phyloP scores from a whole-genome alignment of 2,113 vertebrate genomes.

The Apeltes quadracus region DNA sequence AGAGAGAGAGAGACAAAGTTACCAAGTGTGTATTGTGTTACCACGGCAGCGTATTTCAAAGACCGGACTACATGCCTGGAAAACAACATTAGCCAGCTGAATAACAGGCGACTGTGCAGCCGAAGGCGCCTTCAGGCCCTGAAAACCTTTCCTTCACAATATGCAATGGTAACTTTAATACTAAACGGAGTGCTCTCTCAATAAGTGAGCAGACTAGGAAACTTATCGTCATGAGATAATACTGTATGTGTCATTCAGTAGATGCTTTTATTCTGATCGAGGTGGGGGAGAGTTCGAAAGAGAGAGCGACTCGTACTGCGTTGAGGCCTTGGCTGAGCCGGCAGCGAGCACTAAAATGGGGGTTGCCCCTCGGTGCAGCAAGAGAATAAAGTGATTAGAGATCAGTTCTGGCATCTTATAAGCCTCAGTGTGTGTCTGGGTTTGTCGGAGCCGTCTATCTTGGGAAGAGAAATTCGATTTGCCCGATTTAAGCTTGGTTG shows the following conservation, averaged over 20 bases:
- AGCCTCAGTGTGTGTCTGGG: background rate
- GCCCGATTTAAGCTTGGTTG: slow-evolving; percentile 9
- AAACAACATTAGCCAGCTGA: background rate
- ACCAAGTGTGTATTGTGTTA: no score
- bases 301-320: background rate
- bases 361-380: slow-evolving; percentile 1
- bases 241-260: background rate
- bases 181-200: background rate
- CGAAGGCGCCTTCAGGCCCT: background rate
- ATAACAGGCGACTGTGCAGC: background rate
- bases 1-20: no score
- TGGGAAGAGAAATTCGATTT: background rate
- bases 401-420: background rate
- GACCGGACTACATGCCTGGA: background rate
- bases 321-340: slow-evolving; percentile 3
- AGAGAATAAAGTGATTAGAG: slow-evolving; percentile 12
- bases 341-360: slow-evolving; percentile 4
- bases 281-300: background rate
- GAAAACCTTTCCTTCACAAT: background rate
- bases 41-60: background rate
- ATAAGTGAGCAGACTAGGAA: background rate
- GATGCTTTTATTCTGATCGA: background rate
- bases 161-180: background rate
- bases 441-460: slow-evolving; percentile 13
- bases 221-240: background rate